Evolutionary conservation across 2,888 invertebrate species (phyloP).

Genomic region (Chrysopilus asiliformis): DNA sequence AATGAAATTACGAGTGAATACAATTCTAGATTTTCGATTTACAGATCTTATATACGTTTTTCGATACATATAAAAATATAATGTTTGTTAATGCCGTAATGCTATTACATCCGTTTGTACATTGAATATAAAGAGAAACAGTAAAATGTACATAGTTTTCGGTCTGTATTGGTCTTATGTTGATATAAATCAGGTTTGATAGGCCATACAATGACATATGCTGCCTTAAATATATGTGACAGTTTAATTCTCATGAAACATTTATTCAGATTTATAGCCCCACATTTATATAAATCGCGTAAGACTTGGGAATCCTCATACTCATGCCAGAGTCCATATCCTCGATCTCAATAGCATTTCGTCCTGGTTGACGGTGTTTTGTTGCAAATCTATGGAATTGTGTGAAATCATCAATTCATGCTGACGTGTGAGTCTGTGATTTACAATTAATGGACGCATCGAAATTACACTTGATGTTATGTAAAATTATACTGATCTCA

Average conservation of each 20-base stretch:
- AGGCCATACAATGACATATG: constrained; percentile 21
- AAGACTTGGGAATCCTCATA: too few relatives aligned
- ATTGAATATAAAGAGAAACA: too few relatives aligned
- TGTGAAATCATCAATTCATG: constrained; percentile 9
- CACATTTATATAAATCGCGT: constrained; percentile 10
- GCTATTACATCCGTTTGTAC: too few relatives aligned
- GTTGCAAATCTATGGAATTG: constrained; percentile 1
- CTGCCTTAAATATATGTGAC: constrained; percentile 22
- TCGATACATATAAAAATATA: too few relatives aligned
- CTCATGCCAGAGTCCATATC: not conserved
- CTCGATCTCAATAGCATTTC: not conserved
- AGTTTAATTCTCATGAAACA: constrained; percentile 19
- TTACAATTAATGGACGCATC: constrained; percentile 10
- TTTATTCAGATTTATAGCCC: constrained; percentile 11
- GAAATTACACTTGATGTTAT: too few relatives aligned
- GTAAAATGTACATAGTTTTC: too few relatives aligned
- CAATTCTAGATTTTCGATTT: too few relatives aligned
- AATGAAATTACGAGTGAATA: too few relatives aligned
- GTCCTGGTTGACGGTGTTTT: not conserved
- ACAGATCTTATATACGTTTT: too few relatives aligned
- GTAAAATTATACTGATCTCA: too few relatives aligned
- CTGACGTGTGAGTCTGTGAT: constrained; percentile 8
- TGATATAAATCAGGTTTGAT: constrained; percentile 21
- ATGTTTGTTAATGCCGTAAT: too few relatives aligned
- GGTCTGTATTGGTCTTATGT: constrained; percentile 11